Evolutionary conservation across 2,888 invertebrate species (phyloP).

Genomic region (Ditula angustiorana): DNA sequence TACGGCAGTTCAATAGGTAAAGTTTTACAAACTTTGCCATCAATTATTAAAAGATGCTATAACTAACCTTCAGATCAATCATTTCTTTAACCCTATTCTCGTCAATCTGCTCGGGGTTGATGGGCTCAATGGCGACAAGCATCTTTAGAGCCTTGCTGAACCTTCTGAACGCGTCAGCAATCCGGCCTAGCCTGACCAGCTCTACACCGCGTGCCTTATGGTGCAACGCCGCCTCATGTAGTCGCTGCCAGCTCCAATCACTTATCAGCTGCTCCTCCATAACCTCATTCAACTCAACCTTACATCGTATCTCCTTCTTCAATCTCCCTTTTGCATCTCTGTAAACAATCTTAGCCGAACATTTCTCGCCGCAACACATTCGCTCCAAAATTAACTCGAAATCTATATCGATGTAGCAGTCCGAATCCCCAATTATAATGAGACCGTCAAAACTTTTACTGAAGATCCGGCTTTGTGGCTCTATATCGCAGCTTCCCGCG

Average conservation of each 20-base stretch:
- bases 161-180: slow-evolving; percentile 88
- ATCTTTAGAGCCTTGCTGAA: slow-evolving; percentile 91
- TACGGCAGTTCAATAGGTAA: not conserved
- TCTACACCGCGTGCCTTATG: slow-evolving; percentile 86
- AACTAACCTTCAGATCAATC: slow-evolving; percentile 77
- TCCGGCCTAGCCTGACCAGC: slow-evolving; percentile 87
- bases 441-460: slow-evolving; percentile 70
- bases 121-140: slow-evolving; percentile 86
- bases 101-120: slow-evolving; percentile 83
- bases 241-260: slow-evolving; percentile 84
- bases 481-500: slow-evolving; percentile 61
- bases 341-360: slow-evolving; percentile 69
- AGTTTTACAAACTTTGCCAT: not conserved
- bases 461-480: slow-evolving; percentile 66
- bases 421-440: slow-evolving; percentile 79
- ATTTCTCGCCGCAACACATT: slow-evolving; percentile 81
- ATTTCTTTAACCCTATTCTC: slow-evolving; percentile 81
- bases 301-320: slow-evolving; percentile 68
- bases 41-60: not conserved
- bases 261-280: slow-evolving; percentile 80
- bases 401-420: slow-evolving; percentile 79
- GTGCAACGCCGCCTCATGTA: slow-evolving; percentile 77
- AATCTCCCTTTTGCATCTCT: slow-evolving; percentile 59
- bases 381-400: slow-evolving; percentile 82
- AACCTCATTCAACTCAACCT: slow-evolving; percentile 71